Base-by-base conservation (phyloP, 2,797 vertebrate species). In the Acipenser oxyrinchus region DNA sequence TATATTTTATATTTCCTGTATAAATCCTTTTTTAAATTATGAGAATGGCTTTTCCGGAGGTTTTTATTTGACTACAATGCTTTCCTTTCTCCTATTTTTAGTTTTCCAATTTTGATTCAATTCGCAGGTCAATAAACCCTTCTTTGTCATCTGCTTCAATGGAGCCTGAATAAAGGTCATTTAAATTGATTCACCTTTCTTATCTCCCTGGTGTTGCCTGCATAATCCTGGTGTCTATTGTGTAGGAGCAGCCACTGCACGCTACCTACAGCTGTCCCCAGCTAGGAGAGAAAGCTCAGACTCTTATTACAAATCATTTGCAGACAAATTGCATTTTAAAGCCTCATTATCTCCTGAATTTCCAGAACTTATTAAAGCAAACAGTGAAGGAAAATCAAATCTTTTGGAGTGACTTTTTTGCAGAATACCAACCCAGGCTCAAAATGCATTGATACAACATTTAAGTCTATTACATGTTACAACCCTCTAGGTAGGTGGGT, bases 151-250 rank as follows among this genome's bases (percentile, higher is more conserved):
- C 78, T 82, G 73, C 79, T 85, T 80, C 78, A 80, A 67, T 73
- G 74, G 70, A 80, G 71, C 78, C 75, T 75, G 69, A 81, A 77
- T 70, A 84, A 86, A 83, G 81, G 82, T 82, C 79, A 79, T 79
- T 82, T 82, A 79, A 81, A 77, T 70, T 74, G 73, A 73, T 71
- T 84, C 78, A 79, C 75, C 72, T 81, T 80, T 78, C 76, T 77
- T 78, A 81, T 81, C 72, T 79, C 70, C 63, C 62, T 15, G 67
- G 70, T 1, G 8, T 76, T 82, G 76, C 75, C 79, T 78, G 67
- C 69, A 62, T 79, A 84, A 86, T 85, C 72, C 69, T 72, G 49
- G 64, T 67, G 77, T 76, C 74, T 66, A 77, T 74, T 81, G 77
- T 81, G 66, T 57, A 63, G 72, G 69, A 74, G 77, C 64, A 37